These are phyloP conservation scores for Oscheius sp. DNA, from an alignment of 1,140 invertebrate genomes.

Conservation along the genomic window DNA sequence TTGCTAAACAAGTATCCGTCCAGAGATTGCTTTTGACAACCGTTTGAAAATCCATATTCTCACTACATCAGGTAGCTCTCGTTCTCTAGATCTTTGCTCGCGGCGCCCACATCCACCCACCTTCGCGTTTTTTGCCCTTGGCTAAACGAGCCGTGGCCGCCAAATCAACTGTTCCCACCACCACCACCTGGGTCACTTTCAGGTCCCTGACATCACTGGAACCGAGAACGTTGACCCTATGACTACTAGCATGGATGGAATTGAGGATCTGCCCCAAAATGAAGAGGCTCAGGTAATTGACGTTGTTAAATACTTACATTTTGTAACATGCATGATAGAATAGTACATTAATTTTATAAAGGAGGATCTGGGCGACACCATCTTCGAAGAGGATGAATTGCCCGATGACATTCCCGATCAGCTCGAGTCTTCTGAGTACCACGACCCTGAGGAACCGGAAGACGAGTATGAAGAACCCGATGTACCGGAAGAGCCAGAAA, in stretches of 20 bases:
- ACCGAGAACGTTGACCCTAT: constrained; percentile 55
- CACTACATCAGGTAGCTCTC: too few relatives aligned
- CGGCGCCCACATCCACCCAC: constrained; percentile 6
- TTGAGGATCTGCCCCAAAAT: constrained; percentile 51
- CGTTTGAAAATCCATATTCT: too few relatives aligned
- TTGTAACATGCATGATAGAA: constrained; percentile 6
- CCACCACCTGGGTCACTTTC: constrained; percentile 2
- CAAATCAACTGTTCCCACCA: neutral
- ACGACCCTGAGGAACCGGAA: constrained; percentile 14
- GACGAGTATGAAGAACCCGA: too few relatives aligned
- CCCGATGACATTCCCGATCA: constrained; percentile 29
- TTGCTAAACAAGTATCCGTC: too few relatives aligned
- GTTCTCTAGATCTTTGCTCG: neutral
- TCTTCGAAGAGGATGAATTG: constrained; percentile 26
- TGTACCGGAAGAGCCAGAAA: too few relatives aligned
- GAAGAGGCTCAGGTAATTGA: constrained; percentile 42
- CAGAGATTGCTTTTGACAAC: too few relatives aligned
- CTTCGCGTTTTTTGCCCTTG: neutral
- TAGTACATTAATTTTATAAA: neutral
- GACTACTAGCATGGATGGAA: constrained; percentile 59
- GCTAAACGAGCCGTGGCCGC: neutral
- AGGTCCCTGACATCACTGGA: constrained; percentile 60
- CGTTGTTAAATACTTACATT: too few relatives aligned
- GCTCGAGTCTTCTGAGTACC: constrained; percentile 36
- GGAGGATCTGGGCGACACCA: constrained; percentile 20